These are phyloP conservation scores for Tachystola acroxantha DNA, from an alignment of 2,888 invertebrate species.

Conservation along the genomic window DNA sequence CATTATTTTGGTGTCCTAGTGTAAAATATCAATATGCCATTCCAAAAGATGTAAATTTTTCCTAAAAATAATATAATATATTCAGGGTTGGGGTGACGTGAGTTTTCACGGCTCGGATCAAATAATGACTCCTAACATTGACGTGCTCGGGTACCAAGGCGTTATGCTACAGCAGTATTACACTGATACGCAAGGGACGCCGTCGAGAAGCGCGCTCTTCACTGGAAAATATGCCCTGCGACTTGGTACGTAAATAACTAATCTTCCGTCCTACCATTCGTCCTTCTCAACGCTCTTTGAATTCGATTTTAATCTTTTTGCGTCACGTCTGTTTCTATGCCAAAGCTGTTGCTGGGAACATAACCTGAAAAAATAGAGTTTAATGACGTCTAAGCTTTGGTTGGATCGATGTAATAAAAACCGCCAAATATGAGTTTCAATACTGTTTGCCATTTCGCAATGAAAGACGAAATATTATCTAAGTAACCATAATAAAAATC, in stretches of 20 bases:
- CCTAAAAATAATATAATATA: neutral
- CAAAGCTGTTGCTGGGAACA: too few species aligned
- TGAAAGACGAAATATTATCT: too few species aligned
- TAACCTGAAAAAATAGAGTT: too few species aligned
- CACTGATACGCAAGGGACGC: conserved; percentile 86
- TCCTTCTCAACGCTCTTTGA: neutral
- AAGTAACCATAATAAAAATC: too few species aligned
- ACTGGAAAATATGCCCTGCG: conserved; percentile 91
- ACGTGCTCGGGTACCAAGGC: conserved; percentile 88
- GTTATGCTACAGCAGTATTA: conserved; percentile 89
- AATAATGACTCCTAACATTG: conserved; percentile 92
- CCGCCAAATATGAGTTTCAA: too few species aligned
- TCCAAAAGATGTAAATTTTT: too few species aligned
- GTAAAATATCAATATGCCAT: too few species aligned
- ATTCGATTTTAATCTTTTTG: neutral
- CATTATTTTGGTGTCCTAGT: too few species aligned
- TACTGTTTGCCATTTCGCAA: too few species aligned
- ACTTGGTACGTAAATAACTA: conserved; percentile 70
- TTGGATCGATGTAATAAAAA: too few species aligned
- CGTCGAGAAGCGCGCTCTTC: conserved; percentile 85
- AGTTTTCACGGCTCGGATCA: conserved; percentile 90
- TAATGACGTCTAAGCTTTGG: too few species aligned
- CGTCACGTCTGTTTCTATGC: neutral
- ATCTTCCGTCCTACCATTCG: conserved; percentile 2
- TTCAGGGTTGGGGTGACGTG: conserved; percentile 91